Evolutionary conservation across 2,888 invertebrate genomes (phyloP), one percentile per base, ranked within the genome.

Genomic region (Ophonus ardosiacus): DNA sequence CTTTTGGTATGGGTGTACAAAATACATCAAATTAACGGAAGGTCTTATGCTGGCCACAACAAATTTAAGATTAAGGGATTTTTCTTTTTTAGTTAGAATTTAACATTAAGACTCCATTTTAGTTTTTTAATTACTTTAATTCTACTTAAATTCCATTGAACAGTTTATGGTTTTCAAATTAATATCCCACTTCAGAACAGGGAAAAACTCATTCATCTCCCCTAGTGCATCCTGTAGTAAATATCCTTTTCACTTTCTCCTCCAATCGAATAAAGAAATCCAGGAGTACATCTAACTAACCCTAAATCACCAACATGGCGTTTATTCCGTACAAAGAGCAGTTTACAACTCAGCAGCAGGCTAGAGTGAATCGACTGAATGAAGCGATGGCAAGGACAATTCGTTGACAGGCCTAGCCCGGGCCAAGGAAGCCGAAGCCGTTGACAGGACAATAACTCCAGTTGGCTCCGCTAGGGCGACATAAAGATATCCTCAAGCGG

Each of bases 401-500:
- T 68, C 56, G 31, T 51, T 81, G 79, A 80, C 79, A 80, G 79
- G 31, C 24, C 38, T 59, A 59, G 15, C 18, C 38, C 74, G 51
- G 43, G 43, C 74, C 40, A 51, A 43, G 78, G 56, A 78, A 78
- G 57, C 78, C 68, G 56, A 78, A 78, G 57, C 78, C 68, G 81
- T 81, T 81, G 81, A 81, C 81, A 81, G 81, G 81, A 81, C 68
- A 68, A 81, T 81, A 81, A 81, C 65, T 81, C 56, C 56, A 8
- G 81, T 63, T 31, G 18, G 57, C 57, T 56, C 51, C 18, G 56
- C 51, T 31, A 57, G 56, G 17, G 65, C 68, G 18, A 81, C 81
- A 81, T 81, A 81, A 81, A 81, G 81, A 81, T 81, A 81, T 81
- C 81, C 56, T 51, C 43, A 8, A 51, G 43, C 8, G 10, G 43